These are phyloP conservation scores for Lepidocyrtoides sp. DNA, from an alignment of 2,888 invertebrate genomes.

Conservation along the genomic window DNA sequence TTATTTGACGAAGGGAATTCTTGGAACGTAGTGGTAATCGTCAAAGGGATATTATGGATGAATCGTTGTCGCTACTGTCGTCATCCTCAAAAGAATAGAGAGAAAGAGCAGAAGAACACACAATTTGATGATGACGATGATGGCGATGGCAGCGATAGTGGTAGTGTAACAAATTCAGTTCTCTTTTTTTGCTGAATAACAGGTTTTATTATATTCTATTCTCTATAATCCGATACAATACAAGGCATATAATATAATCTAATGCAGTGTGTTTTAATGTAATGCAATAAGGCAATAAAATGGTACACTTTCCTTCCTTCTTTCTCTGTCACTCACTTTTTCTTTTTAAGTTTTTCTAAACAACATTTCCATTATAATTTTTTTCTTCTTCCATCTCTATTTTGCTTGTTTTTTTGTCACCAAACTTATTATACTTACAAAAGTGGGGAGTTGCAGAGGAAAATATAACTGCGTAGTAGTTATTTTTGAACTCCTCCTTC, in stretches of 20 bases:
- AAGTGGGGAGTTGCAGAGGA: background rate
- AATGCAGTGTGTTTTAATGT: conserved; percentile 80
- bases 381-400: background rate
- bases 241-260: conserved; percentile 81
- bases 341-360: conserved; percentile 34
- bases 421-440: background rate
- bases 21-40: conserved; percentile 52
- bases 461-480: background rate
- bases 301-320: conserved; percentile 64
- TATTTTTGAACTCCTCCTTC: conserved; percentile 33
- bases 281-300: conserved; percentile 80
- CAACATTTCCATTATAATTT: conserved; percentile 30
- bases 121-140: conserved; percentile 4
- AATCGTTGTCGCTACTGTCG: background rate
- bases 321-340: conserved; percentile 45
- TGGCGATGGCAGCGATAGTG: background rate
- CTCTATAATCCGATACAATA: conserved; percentile 77
- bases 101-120: background rate
- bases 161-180: too few relatives aligned
- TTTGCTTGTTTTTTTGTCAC: background rate
- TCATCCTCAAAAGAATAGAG: background rate
- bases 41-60: conserved; percentile 39
- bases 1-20: conserved; percentile 16
- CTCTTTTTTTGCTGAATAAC: conserved; percentile 14
- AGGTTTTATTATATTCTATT: background rate